These are phyloP conservation scores for Tipula lateralis DNA, from an alignment of 2,888 invertebrate species.

Conservation along the genomic window DNA sequence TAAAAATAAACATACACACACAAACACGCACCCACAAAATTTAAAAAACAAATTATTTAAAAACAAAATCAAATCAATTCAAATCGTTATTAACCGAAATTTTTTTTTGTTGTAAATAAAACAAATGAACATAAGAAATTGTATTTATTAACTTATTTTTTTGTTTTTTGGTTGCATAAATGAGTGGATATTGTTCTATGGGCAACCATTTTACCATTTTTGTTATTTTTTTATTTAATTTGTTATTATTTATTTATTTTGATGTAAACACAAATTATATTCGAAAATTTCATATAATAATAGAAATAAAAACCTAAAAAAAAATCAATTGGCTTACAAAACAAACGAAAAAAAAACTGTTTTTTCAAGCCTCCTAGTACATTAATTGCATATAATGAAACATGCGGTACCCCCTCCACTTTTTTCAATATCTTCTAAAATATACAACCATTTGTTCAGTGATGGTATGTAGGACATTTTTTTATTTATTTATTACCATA, in stretches of 20 bases:
- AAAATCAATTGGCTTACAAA: background rate
- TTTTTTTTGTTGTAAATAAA: background rate
- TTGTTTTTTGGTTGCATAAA: background rate
- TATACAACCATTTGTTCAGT: background rate
- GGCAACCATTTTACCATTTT: background rate
- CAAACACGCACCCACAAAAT: background rate
- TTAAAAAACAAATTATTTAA: background rate
- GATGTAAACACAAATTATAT: background rate
- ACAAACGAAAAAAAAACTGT: background rate
- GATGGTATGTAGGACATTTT: conserved; percentile 2
- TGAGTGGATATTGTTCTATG: background rate
- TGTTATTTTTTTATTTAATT: conserved; percentile 3
- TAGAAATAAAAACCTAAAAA: background rate
- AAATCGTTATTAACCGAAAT: background rate
- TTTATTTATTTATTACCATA: background rate
- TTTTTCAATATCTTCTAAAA: background rate
- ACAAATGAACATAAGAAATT: conserved; percentile 7
- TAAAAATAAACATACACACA: background rate
- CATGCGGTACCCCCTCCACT: background rate
- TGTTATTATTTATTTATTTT: conserved; percentile 12
- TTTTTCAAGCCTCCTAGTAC: background rate
- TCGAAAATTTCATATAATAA: background rate
- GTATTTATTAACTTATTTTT: background rate
- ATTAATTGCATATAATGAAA: background rate
- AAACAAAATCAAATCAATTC: background rate